Conservation (phyloP, 2,113 vertebrate genomes). For the Uria aalge region DNA sequence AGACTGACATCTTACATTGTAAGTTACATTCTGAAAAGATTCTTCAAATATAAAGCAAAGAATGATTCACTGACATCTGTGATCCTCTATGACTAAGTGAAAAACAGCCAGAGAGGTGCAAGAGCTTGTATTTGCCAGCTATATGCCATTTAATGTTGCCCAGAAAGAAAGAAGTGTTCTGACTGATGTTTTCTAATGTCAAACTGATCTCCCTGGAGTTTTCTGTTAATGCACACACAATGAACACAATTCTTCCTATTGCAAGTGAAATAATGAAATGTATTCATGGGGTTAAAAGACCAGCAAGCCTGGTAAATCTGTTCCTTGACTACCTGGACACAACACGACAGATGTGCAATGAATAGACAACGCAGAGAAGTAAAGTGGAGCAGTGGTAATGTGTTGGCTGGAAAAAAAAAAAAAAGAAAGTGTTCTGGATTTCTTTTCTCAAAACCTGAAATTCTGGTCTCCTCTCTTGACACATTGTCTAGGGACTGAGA, state of each 20-base stretch:
- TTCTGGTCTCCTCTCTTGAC: not conserved
- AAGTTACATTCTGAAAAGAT: not conserved
- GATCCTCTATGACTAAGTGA: not conserved
- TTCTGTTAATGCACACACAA: not conserved
- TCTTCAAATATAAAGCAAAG: not conserved
- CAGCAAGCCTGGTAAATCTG: not conserved
- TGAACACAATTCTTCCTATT: not conserved
- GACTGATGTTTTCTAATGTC: not conserved
- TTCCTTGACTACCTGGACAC: not conserved
- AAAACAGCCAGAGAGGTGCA: not conserved
- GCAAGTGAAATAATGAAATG: not conserved
- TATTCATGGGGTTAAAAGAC: not conserved
- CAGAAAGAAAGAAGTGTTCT: not conserved
- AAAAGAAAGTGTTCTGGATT: not conserved
- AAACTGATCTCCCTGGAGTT: not conserved
- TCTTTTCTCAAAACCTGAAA: not conserved
- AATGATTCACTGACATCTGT: not conserved
- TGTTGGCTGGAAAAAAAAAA: rapidly evolving
- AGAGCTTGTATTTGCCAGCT: not conserved
- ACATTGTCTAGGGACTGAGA: not conserved
- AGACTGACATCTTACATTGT: not conserved
- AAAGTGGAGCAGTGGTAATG: not conserved
- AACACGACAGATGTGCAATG: not conserved
- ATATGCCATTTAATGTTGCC: not conserved
- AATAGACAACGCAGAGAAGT: not conserved